Base-by-base conservation (phyloP, 2,113 vertebrate species). In the Serilophus lunatus region DNA sequence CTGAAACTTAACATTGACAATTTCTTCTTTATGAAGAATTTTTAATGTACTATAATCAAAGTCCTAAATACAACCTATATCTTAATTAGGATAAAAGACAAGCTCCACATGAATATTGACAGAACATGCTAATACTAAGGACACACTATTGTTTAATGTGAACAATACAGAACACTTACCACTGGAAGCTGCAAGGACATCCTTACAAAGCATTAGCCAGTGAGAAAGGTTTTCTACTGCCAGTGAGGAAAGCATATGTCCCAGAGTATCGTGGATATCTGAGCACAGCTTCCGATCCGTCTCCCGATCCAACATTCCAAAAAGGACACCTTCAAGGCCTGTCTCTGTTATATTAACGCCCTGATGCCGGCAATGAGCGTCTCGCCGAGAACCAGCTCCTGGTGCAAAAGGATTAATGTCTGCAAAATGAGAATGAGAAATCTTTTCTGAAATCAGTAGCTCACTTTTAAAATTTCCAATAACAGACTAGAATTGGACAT, bases 131-230 rank as follows among this genome's bases (percentile, higher is more conserved):
- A 81, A 49, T n/a, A 70, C 66, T 81, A 94, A 81, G 40, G 76
- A 76, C 8, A 18, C 12, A 33, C 3, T 81, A 38, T n/a, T 1
- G 3, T 45, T 76, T 18, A 38, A 42, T 1, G 13, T 20, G 42
- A 90, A 64, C 10, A 3, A 3, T 18, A 76, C 23, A n/a, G 33
- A 87, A 93, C 94, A 93, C 98, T 60, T 97, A 99, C 99, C 99
- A 95, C 99, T 99, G 61, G 98, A 99, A 94, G 99, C 99, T 94
- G 99, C 99, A 83, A 99, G 98, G 47, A 99, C 99, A 95, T 99
- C 99, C 95, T 99, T 99, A 97, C 99, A 99, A 49, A 99, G 98
- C 98, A 99, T 99, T 42, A 99, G 97, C 99, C 99, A 99, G 93
- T 99, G 99, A 38, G 99, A 99, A 85, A 99, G 98, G 89, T 99